A percentile compares a stretch with the other conserved stretches of the same genome.
phyloP scores from a whole-genome alignment of 2,888 invertebrate genomes.

The Dorcus parallelipipedus region DNA sequence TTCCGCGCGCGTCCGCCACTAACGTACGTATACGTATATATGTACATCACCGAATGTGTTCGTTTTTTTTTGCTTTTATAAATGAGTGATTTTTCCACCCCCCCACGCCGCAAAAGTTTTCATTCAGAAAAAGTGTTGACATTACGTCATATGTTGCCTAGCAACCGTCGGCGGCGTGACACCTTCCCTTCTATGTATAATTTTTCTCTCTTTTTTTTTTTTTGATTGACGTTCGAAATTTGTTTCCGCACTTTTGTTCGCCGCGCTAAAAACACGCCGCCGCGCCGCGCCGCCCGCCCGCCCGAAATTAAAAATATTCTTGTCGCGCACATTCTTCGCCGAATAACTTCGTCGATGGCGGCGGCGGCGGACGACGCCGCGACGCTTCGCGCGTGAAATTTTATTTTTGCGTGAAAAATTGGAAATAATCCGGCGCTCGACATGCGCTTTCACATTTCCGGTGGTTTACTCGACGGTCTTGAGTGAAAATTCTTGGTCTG shows the following conservation, averaged over 20 bases:
- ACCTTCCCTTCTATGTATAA: constrained; percentile 14
- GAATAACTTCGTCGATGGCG: no score
- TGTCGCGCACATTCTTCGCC: neutral
- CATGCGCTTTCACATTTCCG: no score
- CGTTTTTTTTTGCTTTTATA: neutral
- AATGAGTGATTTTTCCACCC: constrained; percentile 40
- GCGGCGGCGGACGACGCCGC: no score
- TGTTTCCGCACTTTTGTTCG: constrained; percentile 15
- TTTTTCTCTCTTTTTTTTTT: constrained; percentile 2
- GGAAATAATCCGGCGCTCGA: no score
- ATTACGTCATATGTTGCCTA: constrained; percentile 46
- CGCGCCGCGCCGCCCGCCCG: neutral
- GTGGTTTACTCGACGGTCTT: no score
- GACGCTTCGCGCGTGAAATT: no score
- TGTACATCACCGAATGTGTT: no score
- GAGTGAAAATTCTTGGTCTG: no score
- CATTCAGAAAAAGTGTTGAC: constrained; percentile 57
- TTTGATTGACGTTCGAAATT: constrained; percentile 7
- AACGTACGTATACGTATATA: no score
- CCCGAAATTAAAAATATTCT: neutral
- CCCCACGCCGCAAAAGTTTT: constrained; percentile 57
- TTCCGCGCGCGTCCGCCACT: no score
- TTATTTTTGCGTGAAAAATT: no score
- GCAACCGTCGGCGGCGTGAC: constrained; percentile 42
- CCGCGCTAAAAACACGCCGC: constrained; percentile 1